Evolutionary conservation across 2,113 vertebrate genomes (phyloP), one percentile per base, ranked within the genome.

Genomic region (Nannobrachium achirus): DNA sequence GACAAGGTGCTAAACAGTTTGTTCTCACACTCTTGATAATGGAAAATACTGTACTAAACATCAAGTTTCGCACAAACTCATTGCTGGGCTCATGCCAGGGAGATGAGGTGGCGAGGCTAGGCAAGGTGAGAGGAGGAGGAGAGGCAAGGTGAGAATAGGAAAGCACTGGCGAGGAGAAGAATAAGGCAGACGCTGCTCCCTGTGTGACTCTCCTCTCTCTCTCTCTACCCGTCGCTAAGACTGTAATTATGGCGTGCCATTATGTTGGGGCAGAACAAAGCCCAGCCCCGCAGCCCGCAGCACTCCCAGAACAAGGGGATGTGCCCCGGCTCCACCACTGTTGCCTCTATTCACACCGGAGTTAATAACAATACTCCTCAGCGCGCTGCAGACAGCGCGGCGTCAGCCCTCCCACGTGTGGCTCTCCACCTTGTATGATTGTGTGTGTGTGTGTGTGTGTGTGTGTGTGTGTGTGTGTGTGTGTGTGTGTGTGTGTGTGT

Each of bases 341-440:
- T 84, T 76, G 80, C 86, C 81, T 90, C 83, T 84, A 85, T 89
- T 92, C 86, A 89, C 88, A 77, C 74, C 55, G 64, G 79, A 75
- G 63, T 87, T 92, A 90, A 90, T 89, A 89, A 92, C 89, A 91
- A 92, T 89, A 87, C 87, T 88, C 71, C 83, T 80, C 71, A 72
- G 72, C 63, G 63, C 61, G 60, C 46, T 67, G 84, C 88, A 92
- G 91, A 92, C 91, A 88, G 76, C 39, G 8, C 33, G 91, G 91
- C 91, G 90, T 89, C 91, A 73, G 73, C 57, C 86, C 81, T 80
- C 86, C 86, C 79, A 86, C 84, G 46, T 81, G 78, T 85, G 72
- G 83, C 65, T 87, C 25, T 33, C 65, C 55, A 46, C 25, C 25
- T 33, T 33, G 25, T 33, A 33, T 33, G 25, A 33, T 33, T 33